Base-by-base conservation (phyloP, 2,888 invertebrate species). In the Pseudococcus jackbeardsleyi region DNA sequence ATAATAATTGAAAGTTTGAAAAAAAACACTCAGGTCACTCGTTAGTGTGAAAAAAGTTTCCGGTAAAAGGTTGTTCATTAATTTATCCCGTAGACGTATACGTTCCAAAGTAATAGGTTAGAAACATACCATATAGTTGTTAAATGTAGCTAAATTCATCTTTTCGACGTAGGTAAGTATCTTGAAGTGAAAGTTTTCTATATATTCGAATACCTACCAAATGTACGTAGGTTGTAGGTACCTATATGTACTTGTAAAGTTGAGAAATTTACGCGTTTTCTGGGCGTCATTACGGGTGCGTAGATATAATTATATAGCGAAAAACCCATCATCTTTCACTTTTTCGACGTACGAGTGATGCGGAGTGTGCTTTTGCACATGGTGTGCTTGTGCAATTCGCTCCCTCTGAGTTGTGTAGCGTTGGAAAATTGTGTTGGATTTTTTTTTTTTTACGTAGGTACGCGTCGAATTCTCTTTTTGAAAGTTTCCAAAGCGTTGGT, bases 231-330 rank as follows among this genome's bases (percentile, higher is more conserved):
- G 9, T 17, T 54, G 54, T 46, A 46, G 26, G 26, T 33, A n/a
- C 46, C 3, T 12, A 12, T 50, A 64, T 22, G 59, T 64, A 33
- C 68, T 26, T 33, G 33, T 22, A 33, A 72, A 72, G 68, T 33
- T 72, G 68, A 33, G 68, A 72, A 72, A 72, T 72, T 72, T 72
- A 26, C 68, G 11, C 33, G 33, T 72, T 72, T 12, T 72, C 33
- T 5, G 12, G 22, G 68, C 68, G 26, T 72, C 68, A 72, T 72
- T 72, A 72, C 68, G 26, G 68, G 26, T 12, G 68, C 68, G 26
- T 72, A 72, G 26, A 72, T 72, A 72, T 72, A 72, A 72, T 72
- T 72, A 72, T 72, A 72, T 72, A 33, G 68, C 68, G 33, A 72
- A 72, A 72, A 72, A 72, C 26, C 68, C 68, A 72, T 72, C 68